Base-by-base conservation (phyloP, 2,797 vertebrate genomes). In the Anguilla megastoma region DNA sequence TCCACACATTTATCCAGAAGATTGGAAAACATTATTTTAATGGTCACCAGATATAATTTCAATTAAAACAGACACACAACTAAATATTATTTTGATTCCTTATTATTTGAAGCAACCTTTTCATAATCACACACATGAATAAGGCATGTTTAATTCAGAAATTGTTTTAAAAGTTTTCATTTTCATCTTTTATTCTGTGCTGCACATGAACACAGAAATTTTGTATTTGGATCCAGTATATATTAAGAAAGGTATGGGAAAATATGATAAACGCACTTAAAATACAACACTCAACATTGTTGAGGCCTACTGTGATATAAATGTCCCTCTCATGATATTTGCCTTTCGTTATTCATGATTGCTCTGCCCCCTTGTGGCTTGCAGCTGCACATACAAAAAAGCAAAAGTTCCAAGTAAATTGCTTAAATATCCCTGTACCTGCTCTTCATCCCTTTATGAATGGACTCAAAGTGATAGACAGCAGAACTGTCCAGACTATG, bases 331-430 rank as follows among this genome's bases (percentile, higher is more conserved):
- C 27, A 10, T 76, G 74, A 76, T 24, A 80, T 80, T 80, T 41
- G 16, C 18, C 18, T 45, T 21, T 48, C 16, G 36, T 80, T 41
- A 80, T 80, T 21, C 76, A 16, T 45, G 52, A 86, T 41, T 79
- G 79, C 54, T 84, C 50, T 87, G 88, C 89, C 89, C 69, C 85
- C 89, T 88, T 91, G 86, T 88, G 90, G 88, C 58, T 69, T 36
- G 16, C 9, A 89, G 8, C 60, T 45, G 66, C 30, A 84, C 58
- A 71, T 54, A 48, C 10, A 41, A 1, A 2, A 9, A 24, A 24
- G 33, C 45, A 56, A 9, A 36, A 1, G 7, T 48, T 80, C 7
- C 24, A 48, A 1, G 18, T 56, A 33, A 84, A 56, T 54, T 50
- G n/a, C 82, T 56, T 56, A 9, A 33, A 14, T 33, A 24, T 10